Conservation (phyloP, 2,888 invertebrate genomes). For the Standfussiana lucernea region DNA sequence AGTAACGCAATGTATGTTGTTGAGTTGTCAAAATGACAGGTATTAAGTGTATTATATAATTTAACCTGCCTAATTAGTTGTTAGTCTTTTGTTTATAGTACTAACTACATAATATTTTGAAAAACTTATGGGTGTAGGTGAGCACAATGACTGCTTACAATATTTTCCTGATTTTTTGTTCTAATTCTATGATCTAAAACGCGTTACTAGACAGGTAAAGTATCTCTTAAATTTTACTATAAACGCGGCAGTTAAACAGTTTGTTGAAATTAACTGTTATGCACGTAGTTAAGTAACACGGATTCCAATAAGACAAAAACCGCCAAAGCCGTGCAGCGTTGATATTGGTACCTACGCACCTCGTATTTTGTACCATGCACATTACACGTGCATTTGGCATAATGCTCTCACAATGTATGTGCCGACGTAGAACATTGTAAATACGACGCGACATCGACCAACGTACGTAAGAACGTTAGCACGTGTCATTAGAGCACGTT, state of each 20-base stretch:
- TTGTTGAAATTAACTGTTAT: background rate
- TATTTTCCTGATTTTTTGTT: background rate
- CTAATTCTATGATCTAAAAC: background rate
- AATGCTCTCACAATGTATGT: slow-evolving; percentile 1
- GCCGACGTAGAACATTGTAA: slow-evolving; percentile 6
- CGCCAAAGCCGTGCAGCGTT: background rate
- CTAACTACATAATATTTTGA: background rate
- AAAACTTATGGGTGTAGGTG: background rate
- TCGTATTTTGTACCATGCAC: background rate
- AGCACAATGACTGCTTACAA: background rate
- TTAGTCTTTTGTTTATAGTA: background rate
- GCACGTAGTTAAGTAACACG: background rate
- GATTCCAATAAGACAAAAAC: slow-evolving; percentile 2
- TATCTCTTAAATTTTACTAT: background rate
- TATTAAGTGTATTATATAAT: background rate
- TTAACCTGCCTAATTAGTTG: background rate
- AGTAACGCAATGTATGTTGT: background rate
- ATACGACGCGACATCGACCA: background rate
- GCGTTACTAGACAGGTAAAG: background rate
- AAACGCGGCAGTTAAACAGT: background rate
- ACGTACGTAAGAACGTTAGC: slow-evolving; percentile 14
- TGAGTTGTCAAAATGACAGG: background rate
- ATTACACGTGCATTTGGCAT: slow-evolving; percentile 26
- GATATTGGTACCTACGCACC: background rate
- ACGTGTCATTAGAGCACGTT: slow-evolving; percentile 27